phyloP scores from a whole-genome alignment of 2,797 vertebrate species.

The Scolopax rusticola region DNA sequence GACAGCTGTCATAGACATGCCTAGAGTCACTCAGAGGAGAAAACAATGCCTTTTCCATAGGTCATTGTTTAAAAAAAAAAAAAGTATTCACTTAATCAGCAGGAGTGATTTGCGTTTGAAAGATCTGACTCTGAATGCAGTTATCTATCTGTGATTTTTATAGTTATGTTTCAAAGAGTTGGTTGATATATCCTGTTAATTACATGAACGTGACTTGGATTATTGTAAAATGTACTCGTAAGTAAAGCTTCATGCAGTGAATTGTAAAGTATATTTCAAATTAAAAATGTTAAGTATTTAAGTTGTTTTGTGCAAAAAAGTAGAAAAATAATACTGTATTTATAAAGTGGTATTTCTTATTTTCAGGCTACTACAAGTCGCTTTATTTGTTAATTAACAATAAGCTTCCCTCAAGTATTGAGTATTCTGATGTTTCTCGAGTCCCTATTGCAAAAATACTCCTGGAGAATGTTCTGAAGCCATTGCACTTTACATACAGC shows the following conservation, averaged over 20 bases:
- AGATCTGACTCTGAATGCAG: not conserved
- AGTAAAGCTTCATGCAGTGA: not conserved
- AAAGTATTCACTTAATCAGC: not conserved
- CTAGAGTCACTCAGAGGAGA: not conserved
- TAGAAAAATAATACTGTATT: not conserved
- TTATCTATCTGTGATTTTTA: not conserved
- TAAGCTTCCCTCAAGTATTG: slow-evolving; percentile 95
- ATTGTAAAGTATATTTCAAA: not conserved
- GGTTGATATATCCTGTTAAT: not conserved
- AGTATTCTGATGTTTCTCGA: slow-evolving; percentile 91
- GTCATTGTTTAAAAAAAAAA: not conserved
- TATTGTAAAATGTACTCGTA: not conserved
- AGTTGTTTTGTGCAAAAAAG: not conserved
- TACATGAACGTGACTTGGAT: not conserved
- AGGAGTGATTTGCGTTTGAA: not conserved
- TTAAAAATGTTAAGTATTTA: not conserved
- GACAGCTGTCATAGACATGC: not conserved
- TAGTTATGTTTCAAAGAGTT: not conserved
- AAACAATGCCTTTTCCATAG: not conserved
- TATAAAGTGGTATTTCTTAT: not conserved
- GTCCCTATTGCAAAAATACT: slow-evolving; percentile 94
- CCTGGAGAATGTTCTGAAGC: slow-evolving; percentile 96
- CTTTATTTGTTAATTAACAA: slow-evolving; percentile 95
- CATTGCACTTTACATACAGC: slow-evolving; percentile 98
- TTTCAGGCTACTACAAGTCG: slow-evolving; percentile 93